These are phyloP conservation scores for Orientallactaga bullata DNA, from an alignment of 2,113 vertebrate species.

Conservation along the genomic window DNA sequence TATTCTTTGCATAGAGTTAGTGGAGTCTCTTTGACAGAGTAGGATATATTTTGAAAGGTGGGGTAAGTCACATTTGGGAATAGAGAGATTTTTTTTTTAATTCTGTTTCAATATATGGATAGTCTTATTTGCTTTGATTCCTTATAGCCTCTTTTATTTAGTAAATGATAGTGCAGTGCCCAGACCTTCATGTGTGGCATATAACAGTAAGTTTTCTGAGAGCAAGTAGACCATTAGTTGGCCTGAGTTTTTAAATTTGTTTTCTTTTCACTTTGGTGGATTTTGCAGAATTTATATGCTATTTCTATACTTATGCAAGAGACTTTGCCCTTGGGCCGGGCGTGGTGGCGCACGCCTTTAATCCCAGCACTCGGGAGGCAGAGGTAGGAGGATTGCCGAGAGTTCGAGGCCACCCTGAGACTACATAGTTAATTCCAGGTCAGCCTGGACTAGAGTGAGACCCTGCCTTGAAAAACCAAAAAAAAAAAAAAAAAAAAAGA, in stretches of 20 bases:
- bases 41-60: not conserved
- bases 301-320: conserved; percentile 65
- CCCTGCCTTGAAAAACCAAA: no score
- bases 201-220: conserved; percentile 68
- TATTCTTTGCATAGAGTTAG: not conserved
- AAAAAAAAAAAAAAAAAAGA: no score
- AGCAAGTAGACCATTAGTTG: conserved; percentile 46
- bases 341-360: no score
- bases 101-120: not conserved
- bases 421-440: no score
- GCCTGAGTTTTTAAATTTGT: conserved; percentile 29
- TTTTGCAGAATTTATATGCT: conserved; percentile 67
- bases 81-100: not conserved
- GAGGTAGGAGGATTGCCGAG: no score
- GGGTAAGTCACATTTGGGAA: not conserved
- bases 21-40: not conserved
- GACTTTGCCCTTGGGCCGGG: conserved; percentile 82
- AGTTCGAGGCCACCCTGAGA: no score
- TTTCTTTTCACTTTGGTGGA: conserved; percentile 30
- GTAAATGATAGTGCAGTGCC: not conserved
- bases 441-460: no score
- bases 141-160: not conserved
- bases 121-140: conserved; percentile 37
- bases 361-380: no score
- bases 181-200: not conserved